These are phyloP conservation scores for Octopus bimaculoides DNA, from an alignment of 1,140 invertebrate genomes.

Conservation along the genomic window DNA sequence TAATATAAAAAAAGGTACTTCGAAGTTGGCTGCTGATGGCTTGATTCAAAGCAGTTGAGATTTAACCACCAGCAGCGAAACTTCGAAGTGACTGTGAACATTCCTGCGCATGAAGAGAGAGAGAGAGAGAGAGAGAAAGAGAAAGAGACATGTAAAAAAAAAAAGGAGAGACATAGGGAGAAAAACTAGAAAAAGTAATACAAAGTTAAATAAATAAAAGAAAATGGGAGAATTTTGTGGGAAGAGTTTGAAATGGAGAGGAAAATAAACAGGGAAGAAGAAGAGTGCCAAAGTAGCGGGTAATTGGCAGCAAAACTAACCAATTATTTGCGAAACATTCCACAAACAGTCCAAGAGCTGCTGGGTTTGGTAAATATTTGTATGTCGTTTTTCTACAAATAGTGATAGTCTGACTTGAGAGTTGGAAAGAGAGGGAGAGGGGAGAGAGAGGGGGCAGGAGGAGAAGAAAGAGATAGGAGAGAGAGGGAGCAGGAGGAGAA, in stretches of 20 bases:
- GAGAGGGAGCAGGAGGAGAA: background rate
- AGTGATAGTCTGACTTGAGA: background rate
- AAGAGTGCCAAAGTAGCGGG: too few relatives aligned
- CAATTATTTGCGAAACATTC: too few relatives aligned
- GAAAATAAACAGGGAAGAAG: background rate
- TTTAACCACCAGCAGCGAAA: too few relatives aligned
- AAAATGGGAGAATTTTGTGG: background rate
- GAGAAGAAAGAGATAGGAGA: background rate
- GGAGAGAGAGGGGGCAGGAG: background rate
- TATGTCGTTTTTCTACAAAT: too few relatives aligned
- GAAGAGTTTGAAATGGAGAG: background rate
- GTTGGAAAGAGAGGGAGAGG: slow-evolving; percentile 12
- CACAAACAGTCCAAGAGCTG: too few relatives aligned
- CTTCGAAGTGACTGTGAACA: too few relatives aligned
- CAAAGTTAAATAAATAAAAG: background rate
- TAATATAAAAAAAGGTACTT: too few relatives aligned
- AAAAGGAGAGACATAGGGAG: slow-evolving; percentile 14
- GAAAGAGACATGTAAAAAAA: slow-evolving; percentile 12
- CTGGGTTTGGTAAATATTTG: too few relatives aligned
- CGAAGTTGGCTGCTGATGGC: too few relatives aligned
- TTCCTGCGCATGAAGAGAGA: too few relatives aligned
- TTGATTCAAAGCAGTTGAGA: too few relatives aligned
- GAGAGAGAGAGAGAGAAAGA: background rate
- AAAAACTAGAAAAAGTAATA: background rate
- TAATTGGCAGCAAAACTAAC: too few relatives aligned